Conservation (phyloP, 2,888 invertebrate species). For the Melanostoma mellinum region DNA sequence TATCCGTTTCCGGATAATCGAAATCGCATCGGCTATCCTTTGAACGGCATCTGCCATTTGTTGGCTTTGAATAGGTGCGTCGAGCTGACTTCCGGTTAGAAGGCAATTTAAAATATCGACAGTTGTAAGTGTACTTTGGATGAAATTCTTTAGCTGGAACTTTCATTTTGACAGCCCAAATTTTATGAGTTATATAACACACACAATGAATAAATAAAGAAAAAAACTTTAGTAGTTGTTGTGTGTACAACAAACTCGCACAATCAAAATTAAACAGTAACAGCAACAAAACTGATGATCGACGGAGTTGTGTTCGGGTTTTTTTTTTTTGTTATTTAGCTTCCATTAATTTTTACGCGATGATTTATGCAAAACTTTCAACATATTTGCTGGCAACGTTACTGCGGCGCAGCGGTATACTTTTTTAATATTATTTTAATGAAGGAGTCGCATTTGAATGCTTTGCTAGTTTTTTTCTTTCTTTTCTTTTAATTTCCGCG, state of each 20-base stretch:
- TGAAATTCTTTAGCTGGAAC: conserved; percentile 59
- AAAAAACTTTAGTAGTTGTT: conserved; percentile 46
- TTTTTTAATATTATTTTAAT: conserved; percentile 13
- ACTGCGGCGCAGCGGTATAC: conserved; percentile 4
- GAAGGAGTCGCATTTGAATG: conserved; percentile 13
- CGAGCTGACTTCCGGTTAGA: conserved; percentile 55
- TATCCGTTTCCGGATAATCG: conserved; percentile 56
- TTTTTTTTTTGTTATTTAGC: conserved; percentile 23
- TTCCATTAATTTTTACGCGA: conserved; percentile 37
- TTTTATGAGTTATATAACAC: conserved; percentile 52
- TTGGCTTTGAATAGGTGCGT: conserved; percentile 40
- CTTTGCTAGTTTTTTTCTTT: neutral
- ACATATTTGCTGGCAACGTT: conserved; percentile 49
- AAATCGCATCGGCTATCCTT: conserved; percentile 45
- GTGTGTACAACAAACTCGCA: conserved; percentile 33
- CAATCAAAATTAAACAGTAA: conserved; percentile 48
- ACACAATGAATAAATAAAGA: conserved; percentile 37
- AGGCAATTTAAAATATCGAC: conserved; percentile 45
- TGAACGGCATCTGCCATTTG: conserved; percentile 36
- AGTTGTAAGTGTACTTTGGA: conserved; percentile 55
- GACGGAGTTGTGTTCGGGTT: conserved; percentile 38
- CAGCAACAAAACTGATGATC: conserved; percentile 47
- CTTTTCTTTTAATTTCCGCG: conserved; percentile 3
- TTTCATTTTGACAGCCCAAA: conserved; percentile 64
- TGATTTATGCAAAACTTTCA: conserved; percentile 61